phyloP scores from a whole-genome alignment of 2,797 vertebrate genomes.

The Microcaecilia unicolor region DNA sequence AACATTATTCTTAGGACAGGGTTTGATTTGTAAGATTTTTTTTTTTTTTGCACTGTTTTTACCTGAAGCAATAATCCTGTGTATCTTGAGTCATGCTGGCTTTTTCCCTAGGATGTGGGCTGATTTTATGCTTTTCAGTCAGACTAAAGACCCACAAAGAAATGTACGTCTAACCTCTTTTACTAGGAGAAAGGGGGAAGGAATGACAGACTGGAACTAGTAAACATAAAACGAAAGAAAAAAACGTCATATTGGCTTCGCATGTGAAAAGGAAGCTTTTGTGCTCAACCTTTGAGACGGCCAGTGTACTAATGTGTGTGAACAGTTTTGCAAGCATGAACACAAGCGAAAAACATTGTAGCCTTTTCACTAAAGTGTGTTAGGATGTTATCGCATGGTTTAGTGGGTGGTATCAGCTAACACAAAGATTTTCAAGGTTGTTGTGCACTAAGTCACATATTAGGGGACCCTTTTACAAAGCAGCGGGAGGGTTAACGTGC shows the following conservation, averaged over 20 bases:
- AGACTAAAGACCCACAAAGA: conserved; percentile 20
- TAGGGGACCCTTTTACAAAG: no score
- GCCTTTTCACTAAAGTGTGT: no score
- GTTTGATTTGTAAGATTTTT: conserved; percentile 15
- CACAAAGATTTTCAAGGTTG: no score
- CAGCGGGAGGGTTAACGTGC: no score
- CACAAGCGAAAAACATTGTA: no score
- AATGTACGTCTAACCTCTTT: conserved; percentile 38
- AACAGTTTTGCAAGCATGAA: no score
- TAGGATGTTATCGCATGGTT: no score
- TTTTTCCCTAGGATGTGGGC: conserved; percentile 39
- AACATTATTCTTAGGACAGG: conserved; percentile 27
- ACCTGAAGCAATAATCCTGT: conserved; percentile 77
- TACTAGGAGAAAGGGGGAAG: conserved; percentile 17
- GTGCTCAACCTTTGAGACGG: no score
- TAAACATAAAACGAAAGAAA: conserved; percentile 17
- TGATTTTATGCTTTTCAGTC: conserved; percentile 29
- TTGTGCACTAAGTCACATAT: no score
- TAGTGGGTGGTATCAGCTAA: no score
- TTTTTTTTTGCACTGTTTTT: conserved; percentile 38
- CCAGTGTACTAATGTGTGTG: no score
- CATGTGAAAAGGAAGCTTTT: background rate
- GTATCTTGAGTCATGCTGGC: conserved; percentile 50
- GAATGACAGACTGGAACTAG: conserved; percentile 15
- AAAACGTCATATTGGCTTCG: conserved; percentile 15